A percentile compares a stretch with the other conserved stretches of the same genome.
phyloP scores from a whole-genome alignment of 30 jellyfish, hydroid and myxozoan species.

The Sanderia malayensis region DNA sequence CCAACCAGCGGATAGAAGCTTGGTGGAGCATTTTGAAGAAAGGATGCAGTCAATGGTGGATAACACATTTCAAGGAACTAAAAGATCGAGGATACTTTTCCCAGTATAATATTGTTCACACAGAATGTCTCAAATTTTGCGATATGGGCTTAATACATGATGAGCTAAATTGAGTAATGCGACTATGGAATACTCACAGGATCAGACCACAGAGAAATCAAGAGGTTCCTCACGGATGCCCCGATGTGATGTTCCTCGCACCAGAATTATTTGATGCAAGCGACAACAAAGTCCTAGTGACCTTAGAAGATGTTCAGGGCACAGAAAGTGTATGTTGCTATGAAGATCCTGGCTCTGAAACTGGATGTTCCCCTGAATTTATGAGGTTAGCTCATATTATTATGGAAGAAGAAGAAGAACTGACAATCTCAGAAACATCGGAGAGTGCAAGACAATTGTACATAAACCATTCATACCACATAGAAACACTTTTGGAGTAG shows the following conservation, averaged over 20 bases:
- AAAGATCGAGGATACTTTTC: slow-evolving; percentile 9
- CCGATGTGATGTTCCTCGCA: neutral
- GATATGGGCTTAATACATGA: too few species aligned
- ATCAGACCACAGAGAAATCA: neutral
- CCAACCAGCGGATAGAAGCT: too few species aligned
- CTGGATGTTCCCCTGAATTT: too few species aligned
- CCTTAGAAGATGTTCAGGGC: neutral
- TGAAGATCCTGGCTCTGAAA: neutral
- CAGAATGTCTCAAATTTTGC: too few species aligned
- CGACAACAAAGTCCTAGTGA: neutral
- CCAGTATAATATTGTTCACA: neutral
- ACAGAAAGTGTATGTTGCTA: neutral
- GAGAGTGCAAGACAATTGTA: neutral
- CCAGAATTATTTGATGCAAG: neutral
- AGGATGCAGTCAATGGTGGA: slow-evolving; percentile 28
- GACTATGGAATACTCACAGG: too few species aligned
- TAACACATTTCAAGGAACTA: slow-evolving; percentile 32
- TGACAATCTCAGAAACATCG: neutral
- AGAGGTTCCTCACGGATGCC: neutral
- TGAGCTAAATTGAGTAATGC: too few species aligned
- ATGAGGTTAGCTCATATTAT: neutral
- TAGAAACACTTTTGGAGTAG: neutral
- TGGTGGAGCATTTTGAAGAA: slow-evolving; percentile 37
- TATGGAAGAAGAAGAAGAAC: neutral
- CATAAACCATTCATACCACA: neutral